Conservation (phyloP, 2,113 vertebrate species). For the Polypterus bichir region DNA sequence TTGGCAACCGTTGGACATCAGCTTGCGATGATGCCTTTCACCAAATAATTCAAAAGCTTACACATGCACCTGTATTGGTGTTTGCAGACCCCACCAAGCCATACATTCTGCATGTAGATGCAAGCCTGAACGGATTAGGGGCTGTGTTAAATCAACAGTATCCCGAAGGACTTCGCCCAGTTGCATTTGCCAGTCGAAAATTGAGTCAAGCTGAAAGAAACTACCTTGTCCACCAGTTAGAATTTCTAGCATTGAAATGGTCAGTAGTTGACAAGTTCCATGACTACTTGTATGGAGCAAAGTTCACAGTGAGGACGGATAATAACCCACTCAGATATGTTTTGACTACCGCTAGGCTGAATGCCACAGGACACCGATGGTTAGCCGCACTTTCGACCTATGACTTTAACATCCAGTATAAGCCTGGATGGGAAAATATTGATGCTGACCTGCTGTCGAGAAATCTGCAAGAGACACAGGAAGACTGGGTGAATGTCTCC, state of each 20-base stretch:
- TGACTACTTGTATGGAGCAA: conserved; percentile 10
- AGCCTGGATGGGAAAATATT: not conserved
- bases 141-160: not conserved
- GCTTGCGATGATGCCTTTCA: not conserved
- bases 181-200: not conserved
- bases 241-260: conserved; percentile 1
- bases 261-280: conserved; percentile 3
- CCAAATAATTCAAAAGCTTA: not conserved
- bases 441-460: not conserved
- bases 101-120: conserved; percentile 1
- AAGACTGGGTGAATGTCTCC: not conserved
- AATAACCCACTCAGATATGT: not conserved
- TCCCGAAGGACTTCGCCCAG: not conserved
- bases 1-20: not conserved
- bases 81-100: not conserved
- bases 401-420: not conserved
- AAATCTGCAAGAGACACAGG: not conserved
- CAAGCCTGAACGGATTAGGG: not conserved
- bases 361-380: not conserved
- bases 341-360: not conserved
- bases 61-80: not conserved
- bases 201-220: not conserved
- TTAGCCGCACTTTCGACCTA: not conserved
- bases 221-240: not conserved
- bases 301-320: not conserved